phyloP scores from a whole-genome alignment of 2,888 invertebrate species.

The Brenthis ino region DNA sequence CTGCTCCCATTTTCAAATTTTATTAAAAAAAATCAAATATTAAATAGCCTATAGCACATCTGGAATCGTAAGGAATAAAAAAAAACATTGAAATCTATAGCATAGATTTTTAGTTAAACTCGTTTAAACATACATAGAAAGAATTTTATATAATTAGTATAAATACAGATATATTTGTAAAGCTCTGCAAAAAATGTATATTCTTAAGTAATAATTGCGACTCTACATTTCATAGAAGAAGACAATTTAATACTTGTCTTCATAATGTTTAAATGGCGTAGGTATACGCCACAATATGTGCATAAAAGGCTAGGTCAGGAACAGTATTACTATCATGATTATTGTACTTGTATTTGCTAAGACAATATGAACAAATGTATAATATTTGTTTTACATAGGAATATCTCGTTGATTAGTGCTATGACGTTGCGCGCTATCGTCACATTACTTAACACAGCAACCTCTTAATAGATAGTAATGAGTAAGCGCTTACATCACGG shows the following conservation, averaged over 20 bases:
- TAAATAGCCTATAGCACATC: too few species aligned
- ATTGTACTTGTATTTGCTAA: conserved; percentile 1
- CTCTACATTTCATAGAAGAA: conserved; percentile 10
- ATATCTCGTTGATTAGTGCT: background rate
- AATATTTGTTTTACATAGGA: background rate
- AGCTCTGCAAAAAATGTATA: too few species aligned
- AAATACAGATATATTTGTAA: too few species aligned
- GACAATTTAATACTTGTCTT: background rate
- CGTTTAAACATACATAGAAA: too few species aligned
- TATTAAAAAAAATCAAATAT: too few species aligned
- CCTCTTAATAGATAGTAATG: conserved; percentile 16
- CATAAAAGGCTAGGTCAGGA: conserved; percentile 44
- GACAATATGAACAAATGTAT: background rate
- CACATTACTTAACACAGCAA: background rate
- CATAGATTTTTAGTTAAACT: too few species aligned
- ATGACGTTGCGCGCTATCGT: conserved; percentile 1
- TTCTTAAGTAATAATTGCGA: background rate
- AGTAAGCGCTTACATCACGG: background rate
- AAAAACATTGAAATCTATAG: too few species aligned
- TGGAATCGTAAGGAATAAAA: too few species aligned
- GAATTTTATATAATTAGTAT: too few species aligned
- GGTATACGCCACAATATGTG: background rate
- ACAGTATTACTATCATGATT: conserved; percentile 14
- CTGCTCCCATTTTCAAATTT: too few species aligned
- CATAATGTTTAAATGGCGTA: background rate